These are phyloP conservation scores for Linhomoeus sp. DNA, from an alignment of 2,888 invertebrate species.

Conservation along the genomic window DNA sequence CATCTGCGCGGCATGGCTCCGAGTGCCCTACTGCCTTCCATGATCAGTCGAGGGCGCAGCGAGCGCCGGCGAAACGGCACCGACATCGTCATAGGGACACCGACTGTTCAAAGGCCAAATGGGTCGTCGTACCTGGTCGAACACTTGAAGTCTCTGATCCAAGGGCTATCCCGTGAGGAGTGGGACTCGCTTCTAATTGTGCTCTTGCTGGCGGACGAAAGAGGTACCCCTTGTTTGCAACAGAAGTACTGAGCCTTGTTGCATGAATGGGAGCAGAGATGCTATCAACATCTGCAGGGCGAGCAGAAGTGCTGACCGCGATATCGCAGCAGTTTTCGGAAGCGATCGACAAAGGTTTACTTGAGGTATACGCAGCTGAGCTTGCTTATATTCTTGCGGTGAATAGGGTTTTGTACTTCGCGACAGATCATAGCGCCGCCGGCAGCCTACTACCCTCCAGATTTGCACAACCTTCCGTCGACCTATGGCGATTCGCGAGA, in stretches of 20 bases:
- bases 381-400: background rate
- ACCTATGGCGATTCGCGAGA: conserved; percentile 30
- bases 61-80: background rate
- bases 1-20: conserved; percentile 2
- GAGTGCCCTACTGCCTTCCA: background rate
- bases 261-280: too few species aligned
- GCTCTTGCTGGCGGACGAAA: too few species aligned
- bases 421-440: conserved; percentile 27
- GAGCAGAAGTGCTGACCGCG: too few species aligned
- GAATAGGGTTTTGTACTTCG: too few species aligned
- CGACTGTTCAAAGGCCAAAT: conserved; percentile 28
- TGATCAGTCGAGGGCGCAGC: background rate
- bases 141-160: too few species aligned
- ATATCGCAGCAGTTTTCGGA: conserved; percentile 1
- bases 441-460: conserved; percentile 29
- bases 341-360: conserved; percentile 23
- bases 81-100: conserved; percentile 29
- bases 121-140: too few species aligned
- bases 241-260: too few species aligned
- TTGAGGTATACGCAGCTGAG: too few species aligned
- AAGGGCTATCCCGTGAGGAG: too few species aligned
- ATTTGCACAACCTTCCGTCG: conserved; percentile 26
- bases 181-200: too few species aligned
- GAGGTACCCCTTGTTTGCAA: too few species aligned
- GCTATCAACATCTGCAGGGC: too few species aligned